Base-by-base conservation (phyloP, 2,113 vertebrate genomes). In the Hypanus sabinus region DNA sequence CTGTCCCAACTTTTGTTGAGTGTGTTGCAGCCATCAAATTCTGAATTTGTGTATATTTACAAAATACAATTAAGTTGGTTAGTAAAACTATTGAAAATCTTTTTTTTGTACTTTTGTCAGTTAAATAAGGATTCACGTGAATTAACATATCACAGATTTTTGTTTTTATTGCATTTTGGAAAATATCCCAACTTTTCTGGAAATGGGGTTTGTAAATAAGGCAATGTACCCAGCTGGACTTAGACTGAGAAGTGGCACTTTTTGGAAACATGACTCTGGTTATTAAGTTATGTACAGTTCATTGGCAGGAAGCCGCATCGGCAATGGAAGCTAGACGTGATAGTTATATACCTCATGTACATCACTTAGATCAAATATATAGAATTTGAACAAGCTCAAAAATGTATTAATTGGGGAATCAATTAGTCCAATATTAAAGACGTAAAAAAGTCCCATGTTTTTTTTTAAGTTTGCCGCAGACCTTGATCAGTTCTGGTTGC, bases 241-340 rank as follows among this genome's bases (percentile, higher is more conserved):
- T 62, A 30, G 33, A 33, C 16, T 18, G 65, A 16, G 62, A 16
- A 70, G 30, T 91, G 14, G 33, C 68, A 24, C 18, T 33, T 85
- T 33, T 68, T 68, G 5, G 87, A 91, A 91, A 91, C 87, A 68
- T 9, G n/a, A 68, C 62, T 16, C 87, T 18, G 30, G 85, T 88
- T 62, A 33, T 8, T 24, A 62, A 88, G 85, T 65, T 81, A 33
- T 81, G 14, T 33, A 81, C 20, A 24, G 81, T 24, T 85, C 62
- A 91, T 9, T 36, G 60, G 62, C 87, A 68, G 60, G 38, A 68
- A 36, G 87, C 24, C 81, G 14, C 30, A 33, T 91, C 87, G 18
- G 87, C 68, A 91, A 90, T 90, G 85, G 85, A 90, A 90, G 65
- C 57, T n/a, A 7, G 68, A 68, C 27, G 10, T 68, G 87, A 91